Evolutionary conservation across 2,113 vertebrate species (phyloP), one percentile per base, ranked within the genome.

Genomic region (Nyctibius bracteatus): DNA sequence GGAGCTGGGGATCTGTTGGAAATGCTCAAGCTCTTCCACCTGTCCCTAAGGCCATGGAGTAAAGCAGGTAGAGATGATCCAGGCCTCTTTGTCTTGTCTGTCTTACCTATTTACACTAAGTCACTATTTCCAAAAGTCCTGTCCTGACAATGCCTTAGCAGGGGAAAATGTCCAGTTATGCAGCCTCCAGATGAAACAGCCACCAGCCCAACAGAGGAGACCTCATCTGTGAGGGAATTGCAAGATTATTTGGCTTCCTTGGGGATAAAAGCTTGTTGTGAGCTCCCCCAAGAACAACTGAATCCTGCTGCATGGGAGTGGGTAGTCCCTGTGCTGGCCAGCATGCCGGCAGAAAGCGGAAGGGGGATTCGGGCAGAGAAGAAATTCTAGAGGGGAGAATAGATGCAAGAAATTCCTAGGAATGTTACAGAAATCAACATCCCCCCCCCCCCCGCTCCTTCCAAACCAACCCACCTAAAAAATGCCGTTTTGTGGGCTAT

Each of bases 381-480:
- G n/a, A 89, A 95, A 92, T 81, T 65, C 81, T 91, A 58, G 92
- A 88, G 61, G 44, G 54, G 55, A 84, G 82, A 81, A 81, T 67
- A 75, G 83, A 92, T 77, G 78, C 74, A 91, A 96, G 92, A 96
- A 80, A 88, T 92, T 96, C 90, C 90, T 86, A 92, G 71, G 93
- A 96, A 94, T 91, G 80, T 96, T 89, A 85, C 86, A 96, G 91
- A 96, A 96, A 96, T 96, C 95, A 97, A 85, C 81, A 95, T 91
- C 73, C 63, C 91, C 80, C 88, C 80, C 88, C 90, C 74, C 67
- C 81, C 58, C n/a, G 54, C 81, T 97, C 70, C 70, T 88, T 96
- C 87, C 97, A 94, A 97, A 94, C 88, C 97, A 95, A 84, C 80
- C 95, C 91, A 94, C 95, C 95, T 96, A 97, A 96, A 97, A 96